A percentile compares a stretch with the other conserved stretches of the same genome.
Evolutionary conservation across 2,888 invertebrate species (phyloP).

Genomic region (Buathra laborator): DNA sequence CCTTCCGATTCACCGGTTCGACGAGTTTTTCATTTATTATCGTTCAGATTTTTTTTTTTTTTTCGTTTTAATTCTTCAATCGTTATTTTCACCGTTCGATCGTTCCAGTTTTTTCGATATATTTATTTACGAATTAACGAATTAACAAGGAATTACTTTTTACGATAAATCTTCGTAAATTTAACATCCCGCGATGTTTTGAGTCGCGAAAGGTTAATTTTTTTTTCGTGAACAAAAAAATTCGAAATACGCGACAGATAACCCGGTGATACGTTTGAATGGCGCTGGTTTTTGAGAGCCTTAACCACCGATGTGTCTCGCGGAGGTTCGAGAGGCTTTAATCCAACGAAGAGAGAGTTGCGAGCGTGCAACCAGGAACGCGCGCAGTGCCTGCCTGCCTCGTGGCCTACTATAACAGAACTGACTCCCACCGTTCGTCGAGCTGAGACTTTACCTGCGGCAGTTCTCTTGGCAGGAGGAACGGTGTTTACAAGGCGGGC

Average conservation of each 20-base stretch:
- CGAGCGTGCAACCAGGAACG: constrained; percentile 79
- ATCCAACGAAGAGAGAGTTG: constrained; percentile 82
- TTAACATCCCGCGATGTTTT: not conserved
- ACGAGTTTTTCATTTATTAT: not conserved
- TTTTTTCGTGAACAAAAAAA: not conserved
- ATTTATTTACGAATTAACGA: no score
- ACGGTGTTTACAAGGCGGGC: constrained; percentile 77
- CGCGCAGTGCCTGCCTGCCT: constrained; percentile 79
- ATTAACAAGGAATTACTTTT: not conserved
- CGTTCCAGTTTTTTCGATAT: no score
- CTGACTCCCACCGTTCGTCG: constrained; percentile 82
- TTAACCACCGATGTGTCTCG: constrained; percentile 14
- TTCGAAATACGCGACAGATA: constrained; percentile 2
- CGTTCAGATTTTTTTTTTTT: not conserved
- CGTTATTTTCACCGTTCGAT: no score
- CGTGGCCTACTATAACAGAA: constrained; percentile 85
- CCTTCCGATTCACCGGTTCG: constrained; percentile 15
- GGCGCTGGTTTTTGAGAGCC: not conserved
- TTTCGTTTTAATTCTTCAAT: not conserved
- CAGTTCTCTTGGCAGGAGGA: constrained; percentile 63
- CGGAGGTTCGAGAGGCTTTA: constrained; percentile 70
- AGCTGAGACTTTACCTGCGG: constrained; percentile 79
- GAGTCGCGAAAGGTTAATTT: not conserved
- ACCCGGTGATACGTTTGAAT: not conserved
- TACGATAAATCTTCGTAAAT: not conserved